These are phyloP conservation scores for Ceramica pisi DNA, from an alignment of 2,888 invertebrate genomes.

Conservation along the genomic window DNA sequence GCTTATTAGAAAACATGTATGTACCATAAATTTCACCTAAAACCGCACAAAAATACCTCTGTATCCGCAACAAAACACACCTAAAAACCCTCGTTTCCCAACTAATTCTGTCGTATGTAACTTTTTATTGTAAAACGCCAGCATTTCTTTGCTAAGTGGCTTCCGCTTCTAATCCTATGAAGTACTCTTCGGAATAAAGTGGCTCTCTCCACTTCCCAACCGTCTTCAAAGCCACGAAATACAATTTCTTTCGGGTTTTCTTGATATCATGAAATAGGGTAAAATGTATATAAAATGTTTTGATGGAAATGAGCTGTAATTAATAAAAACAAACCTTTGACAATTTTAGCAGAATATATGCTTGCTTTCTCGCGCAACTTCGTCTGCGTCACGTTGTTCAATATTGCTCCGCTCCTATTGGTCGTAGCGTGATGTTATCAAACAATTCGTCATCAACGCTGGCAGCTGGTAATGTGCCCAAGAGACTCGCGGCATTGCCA, in stretches of 20 bases:
- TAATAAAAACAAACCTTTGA: not conserved
- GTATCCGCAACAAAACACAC: not conserved
- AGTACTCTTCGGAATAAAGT: conserved; percentile 39
- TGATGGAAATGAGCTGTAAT: not conserved
- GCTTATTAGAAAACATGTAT: not conserved
- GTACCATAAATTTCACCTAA: not conserved
- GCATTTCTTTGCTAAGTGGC: conserved; percentile 44
- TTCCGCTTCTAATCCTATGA: not conserved
- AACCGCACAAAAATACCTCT: not conserved
- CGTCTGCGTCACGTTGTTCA: no score
- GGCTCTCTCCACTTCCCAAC: conserved; percentile 28
- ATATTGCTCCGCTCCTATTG: no score
- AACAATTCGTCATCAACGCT: no score
- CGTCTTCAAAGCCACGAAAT: conserved; percentile 37
- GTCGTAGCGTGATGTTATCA: no score
- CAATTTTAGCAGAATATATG: no score
- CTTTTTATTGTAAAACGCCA: conserved; percentile 39
- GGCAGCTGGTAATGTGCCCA: no score
- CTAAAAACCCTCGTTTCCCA: not conserved
- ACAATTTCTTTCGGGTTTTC: conserved; percentile 34
- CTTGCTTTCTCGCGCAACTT: no score
- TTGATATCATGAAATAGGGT: not conserved
- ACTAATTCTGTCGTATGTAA: conserved; percentile 34
- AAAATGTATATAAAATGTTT: not conserved
- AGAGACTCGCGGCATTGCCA: no score